Conservation (phyloP, 2,113 vertebrate species). For the Notechis scutatus region DNA sequence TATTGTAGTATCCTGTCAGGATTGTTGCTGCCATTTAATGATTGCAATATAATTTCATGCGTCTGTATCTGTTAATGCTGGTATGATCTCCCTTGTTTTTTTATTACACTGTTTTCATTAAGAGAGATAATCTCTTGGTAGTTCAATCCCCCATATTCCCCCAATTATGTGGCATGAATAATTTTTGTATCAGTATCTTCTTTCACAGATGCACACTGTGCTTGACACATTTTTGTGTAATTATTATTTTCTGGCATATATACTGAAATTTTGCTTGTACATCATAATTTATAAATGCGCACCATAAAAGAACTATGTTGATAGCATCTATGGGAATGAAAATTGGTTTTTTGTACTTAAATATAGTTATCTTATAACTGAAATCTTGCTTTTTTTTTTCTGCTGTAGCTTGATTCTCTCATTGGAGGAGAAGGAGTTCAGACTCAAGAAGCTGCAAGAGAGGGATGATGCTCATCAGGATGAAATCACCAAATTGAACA, state of each 20-base stretch:
- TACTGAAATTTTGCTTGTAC: background rate
- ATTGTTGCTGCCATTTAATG: background rate
- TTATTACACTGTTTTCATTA: background rate
- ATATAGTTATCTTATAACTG: background rate
- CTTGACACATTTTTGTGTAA: background rate
- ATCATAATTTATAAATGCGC: background rate
- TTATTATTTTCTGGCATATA: background rate
- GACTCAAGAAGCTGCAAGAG: slow-evolving; percentile 63
- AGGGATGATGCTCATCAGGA: slow-evolving; percentile 45
- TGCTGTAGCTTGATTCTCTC: slow-evolving; percentile 57
- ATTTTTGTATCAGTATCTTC: background rate
- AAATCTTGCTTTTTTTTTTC: slow-evolving; percentile 8
- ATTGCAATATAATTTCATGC: background rate
- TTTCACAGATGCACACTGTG: background rate
- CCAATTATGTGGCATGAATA: background rate
- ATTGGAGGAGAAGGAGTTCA: slow-evolving; percentile 65
- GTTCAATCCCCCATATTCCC: background rate
- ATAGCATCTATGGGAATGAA: background rate
- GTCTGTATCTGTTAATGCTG: background rate
- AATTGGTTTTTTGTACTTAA: background rate
- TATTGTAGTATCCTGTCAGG: background rate
- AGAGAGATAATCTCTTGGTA: background rate
- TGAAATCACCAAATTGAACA: slow-evolving; percentile 50
- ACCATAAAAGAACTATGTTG: background rate
- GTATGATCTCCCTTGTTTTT: background rate